Base-by-base conservation (phyloP, 1,140 invertebrate genomes). In the Epicauta chinensis region DNA sequence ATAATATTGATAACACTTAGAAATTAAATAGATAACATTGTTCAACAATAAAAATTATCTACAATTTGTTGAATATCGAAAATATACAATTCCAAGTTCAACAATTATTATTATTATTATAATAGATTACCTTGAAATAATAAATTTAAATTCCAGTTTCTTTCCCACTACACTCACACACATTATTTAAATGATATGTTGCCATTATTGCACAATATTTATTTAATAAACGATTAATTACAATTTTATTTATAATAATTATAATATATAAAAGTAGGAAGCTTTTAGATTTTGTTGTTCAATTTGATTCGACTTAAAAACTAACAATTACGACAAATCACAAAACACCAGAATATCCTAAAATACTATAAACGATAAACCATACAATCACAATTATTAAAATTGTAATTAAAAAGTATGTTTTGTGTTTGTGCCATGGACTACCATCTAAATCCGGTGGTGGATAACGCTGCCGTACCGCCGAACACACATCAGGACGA, bases 391-490 rank as follows among this genome's bases (percentile, higher is more conserved):
- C 57, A 0, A 73, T 63, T 10, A 71, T 59, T 48, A 78, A 68
- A 2, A 71, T 67, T 3, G 59, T 64, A 5, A 77, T 45, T 7
- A 78, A 66, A 53, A 75, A 76, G 29, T 74, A 57, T 0, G 74
- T 76, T 51, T 77, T 78, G 4, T 71, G 66, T 2, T 59, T 55
- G 37, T 77, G 73, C 75, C 76, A 77, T 1, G 75, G 75, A 42
- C 69, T 75, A 41, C 74, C 73, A 2, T 60, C 54, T n/a, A 70
- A 50, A 51, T 70, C 62, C 2, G 65, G 63, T 1, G 65, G 59
- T 38, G 58, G 60, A 38, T 60, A 66, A 29, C 57, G 56, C 37
- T 61, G 63, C 42, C 68, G 54, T 10, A 65, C 64, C 6, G 57
- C 44, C 47, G 62, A 52, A 44, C 68, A 70, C 35, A 66, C 63